Evolutionary conservation across 2,113 vertebrate genomes (phyloP), one percentile per base, ranked within the genome.

Genomic region (Pseudorasbora parva): DNA sequence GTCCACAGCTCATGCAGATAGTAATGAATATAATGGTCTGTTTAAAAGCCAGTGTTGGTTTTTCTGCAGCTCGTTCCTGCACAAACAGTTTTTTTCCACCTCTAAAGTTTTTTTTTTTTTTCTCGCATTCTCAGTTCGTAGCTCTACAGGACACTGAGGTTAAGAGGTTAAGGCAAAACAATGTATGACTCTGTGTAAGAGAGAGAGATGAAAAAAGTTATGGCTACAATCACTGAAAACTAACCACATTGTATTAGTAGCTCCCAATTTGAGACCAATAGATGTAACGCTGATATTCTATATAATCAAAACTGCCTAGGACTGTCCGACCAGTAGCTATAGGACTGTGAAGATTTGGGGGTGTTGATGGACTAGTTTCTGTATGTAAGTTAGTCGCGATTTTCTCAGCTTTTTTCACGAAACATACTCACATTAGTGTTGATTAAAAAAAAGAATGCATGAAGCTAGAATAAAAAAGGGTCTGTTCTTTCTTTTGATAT

Each of bases 131-230:
- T 66, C 37, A 33, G 25, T n/a, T 23, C 60, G 23, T 9, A 12
- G 49, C 8, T 59, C 23, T n/a, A 14, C 5, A 25, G 25, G 59
- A n/a, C 47, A 54, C 14, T 62, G 37, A 82, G 27, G 15, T 68
- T 45, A 25, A 56, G 37, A 82, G 27, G 15, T 68, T 45, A 25
- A 56, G 49, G 37, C 72, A 62, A 69, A 10, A 47, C 56, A 54
- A 59, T 59, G 47, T 86, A 78, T 76, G 60, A 80, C 82, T 54
- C 71, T 84, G 73, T 71, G 78, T 81, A 86, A 64, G 62, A 66
- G 62, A 76, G 88, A 77, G 83, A 87, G 82, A 82, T 82, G 92
- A 91, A 91, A 93, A 92, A 93, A 92, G 93, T 91, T 89, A 59
- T 84, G 89, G 84, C 88, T 82, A 77, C 83, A 86, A 82, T 86